A percentile compares a stretch with the other conserved stretches of the same genome.
Conservation (phyloP, 2,113 vertebrate genomes). For the Chlorodrepanis virens region DNA sequence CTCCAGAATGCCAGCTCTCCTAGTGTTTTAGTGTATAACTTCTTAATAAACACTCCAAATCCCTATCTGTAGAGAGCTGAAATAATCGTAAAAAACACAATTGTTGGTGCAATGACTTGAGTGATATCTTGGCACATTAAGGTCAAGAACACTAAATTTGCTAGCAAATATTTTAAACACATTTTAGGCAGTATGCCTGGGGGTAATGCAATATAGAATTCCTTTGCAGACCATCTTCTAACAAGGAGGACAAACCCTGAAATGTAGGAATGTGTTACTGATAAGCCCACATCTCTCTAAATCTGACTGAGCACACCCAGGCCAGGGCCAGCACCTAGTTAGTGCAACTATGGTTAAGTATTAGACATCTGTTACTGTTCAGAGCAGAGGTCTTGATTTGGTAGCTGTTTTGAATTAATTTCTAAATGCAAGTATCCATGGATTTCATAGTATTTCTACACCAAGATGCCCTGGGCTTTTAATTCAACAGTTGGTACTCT, state of each 20-base stretch:
- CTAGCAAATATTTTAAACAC: neutral
- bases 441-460: neutral
- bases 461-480: neutral
- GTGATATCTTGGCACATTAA: neutral
- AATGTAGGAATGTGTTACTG: neutral
- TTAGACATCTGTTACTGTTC: neutral
- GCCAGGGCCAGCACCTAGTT: neutral
- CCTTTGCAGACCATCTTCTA: neutral
- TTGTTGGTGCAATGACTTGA: neutral
- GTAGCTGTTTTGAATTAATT: neutral
- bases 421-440: neutral
- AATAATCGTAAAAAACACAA: neutral
- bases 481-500: neutral
- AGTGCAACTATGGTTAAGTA: neutral
- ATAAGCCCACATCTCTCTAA: fast-evolving
- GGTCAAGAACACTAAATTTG: neutral
- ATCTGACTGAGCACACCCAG: neutral
- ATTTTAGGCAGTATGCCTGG: neutral
- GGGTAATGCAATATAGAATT: neutral
- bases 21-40: neutral
- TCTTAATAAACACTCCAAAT: neutral
- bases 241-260: neutral
- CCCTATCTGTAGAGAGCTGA: fast-evolving
- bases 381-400: neutral
- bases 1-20: neutral